Base-by-base conservation (phyloP, 2,888 invertebrate genomes). In the Argynnis bischoffii region DNA sequence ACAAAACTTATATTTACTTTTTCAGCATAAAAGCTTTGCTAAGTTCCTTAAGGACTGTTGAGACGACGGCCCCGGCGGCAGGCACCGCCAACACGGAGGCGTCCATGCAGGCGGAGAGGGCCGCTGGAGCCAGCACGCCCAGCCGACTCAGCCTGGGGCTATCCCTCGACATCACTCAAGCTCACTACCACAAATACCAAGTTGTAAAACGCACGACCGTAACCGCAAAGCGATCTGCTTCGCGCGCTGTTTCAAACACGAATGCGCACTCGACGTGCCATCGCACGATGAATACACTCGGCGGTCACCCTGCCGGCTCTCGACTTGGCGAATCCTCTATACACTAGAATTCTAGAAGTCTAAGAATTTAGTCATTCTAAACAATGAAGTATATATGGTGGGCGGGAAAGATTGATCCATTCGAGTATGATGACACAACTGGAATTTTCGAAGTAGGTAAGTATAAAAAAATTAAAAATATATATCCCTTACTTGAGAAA, bases 21-120 rank as follows among this genome's bases (percentile, higher is more conserved):
- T 92, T 92, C 21, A 92, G 82, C 92, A 92, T 91, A 74, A 92
- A 92, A 50, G 92, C 92, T 72, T 91, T 92, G 83, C 90, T 92
- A 63, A 92, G 87, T 70, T 92, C 92, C 76, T 90, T 89, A 41
- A 92, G 86, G 48, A 92, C 90, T 1, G 91, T 92, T 67, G 91
- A 90, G 55, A 92, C 89, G 68, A 92, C 90, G 41, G 91, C 92
- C 0, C 92, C 90, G 8, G 92, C 92, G 0, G 91, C 90, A 2
- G 92, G 92, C 72, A 91, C 92, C 0, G 90, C 92, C 69, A 92
- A 78, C 69, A 91, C 90, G 47, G 92, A 92, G 0, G 92, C 92
- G 74, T 91, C 91, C 85, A 90, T 89, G 75, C 92, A 92, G 26
- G 85, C 92, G 0, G 90, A 89, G 54, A 92, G 79, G 47, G 92